A percentile compares a stretch with the other conserved stretches of the same genome.
These are phyloP conservation scores for Shargacucullia verbasci DNA, from an alignment of 2,888 invertebrate species.

Conservation along the genomic window DNA sequence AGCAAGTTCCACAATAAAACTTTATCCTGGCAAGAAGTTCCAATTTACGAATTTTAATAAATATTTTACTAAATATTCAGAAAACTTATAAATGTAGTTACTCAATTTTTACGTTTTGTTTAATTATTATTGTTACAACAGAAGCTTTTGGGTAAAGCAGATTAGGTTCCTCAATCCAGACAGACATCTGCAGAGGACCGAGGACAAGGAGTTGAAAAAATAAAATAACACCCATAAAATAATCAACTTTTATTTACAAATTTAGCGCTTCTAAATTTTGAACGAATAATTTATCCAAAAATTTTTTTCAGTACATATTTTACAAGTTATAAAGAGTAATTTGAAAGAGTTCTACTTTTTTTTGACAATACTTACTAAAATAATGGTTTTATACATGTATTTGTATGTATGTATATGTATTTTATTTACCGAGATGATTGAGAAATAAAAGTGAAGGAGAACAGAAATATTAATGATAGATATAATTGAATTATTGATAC, in stretches of 20 bases:
- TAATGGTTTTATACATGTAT: background rate
- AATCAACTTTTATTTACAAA: slow-evolving; percentile 45
- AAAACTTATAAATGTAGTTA: too few relatives aligned
- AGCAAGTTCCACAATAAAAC: too few relatives aligned
- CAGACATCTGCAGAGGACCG: too few relatives aligned
- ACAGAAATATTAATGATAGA: too few relatives aligned
- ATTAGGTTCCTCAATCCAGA: too few relatives aligned
- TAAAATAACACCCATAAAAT: background rate
- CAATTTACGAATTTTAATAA: too few relatives aligned
- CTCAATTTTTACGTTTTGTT: slow-evolving; percentile 16
- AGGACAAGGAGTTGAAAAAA: background rate
- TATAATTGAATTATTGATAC: slow-evolving; percentile 5
- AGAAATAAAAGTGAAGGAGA: too few relatives aligned
- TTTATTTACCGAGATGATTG: too few relatives aligned
- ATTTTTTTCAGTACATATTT: background rate
- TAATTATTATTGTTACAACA: background rate
- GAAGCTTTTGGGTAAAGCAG: too few relatives aligned
- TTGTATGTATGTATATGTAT: too few relatives aligned
- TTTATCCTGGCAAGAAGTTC: too few relatives aligned
- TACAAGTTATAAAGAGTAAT: background rate
- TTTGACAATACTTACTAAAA: background rate
- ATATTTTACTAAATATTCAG: too few relatives aligned
- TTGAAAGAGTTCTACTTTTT: slow-evolving; percentile 3
- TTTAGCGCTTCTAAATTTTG: slow-evolving; percentile 7
- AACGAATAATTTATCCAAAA: background rate